Percentiles rank a stretch among this genome's conserved stretches.
Conservation (phyloP, 2,888 invertebrate genomes). For the Tetropium fuscum region DNA sequence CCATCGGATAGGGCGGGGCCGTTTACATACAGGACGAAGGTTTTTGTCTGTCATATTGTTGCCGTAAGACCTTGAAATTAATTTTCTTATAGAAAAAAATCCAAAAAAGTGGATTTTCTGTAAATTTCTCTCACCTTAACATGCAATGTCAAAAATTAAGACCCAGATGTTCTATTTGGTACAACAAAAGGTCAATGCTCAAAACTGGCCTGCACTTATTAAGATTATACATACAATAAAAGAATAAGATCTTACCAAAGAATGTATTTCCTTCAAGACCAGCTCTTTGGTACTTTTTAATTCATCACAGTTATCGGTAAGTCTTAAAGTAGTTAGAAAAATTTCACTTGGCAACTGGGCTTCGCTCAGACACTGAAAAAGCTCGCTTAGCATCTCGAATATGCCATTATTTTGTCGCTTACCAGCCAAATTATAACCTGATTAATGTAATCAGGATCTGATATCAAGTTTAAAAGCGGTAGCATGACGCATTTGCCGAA, state of each 20-base stretch:
- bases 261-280: conserved; percentile 84
- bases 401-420: conserved; percentile 86
- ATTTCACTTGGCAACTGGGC: conserved; percentile 82
- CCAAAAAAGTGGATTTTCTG: no score
- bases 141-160: no score
- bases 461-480: conserved; percentile 77
- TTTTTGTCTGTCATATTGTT: no score
- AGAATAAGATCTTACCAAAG: conserved; percentile 75
- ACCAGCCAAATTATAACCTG: conserved; percentile 90
- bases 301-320: conserved; percentile 85
- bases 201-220: no score
- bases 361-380: conserved; percentile 81
- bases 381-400: conserved; percentile 83
- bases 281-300: conserved; percentile 83
- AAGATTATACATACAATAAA: no score
- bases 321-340: conserved; percentile 85
- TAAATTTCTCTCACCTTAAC: no score
- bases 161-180: no score
- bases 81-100: no score
- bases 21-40: no score
- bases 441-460: conserved; percentile 94
- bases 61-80: no score
- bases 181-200: no score
- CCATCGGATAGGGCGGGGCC: no score
- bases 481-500: conserved; percentile 61